Evolutionary conservation across 2,113 vertebrate genomes (phyloP).

Genomic region (Dasypus novemcinctus): DNA sequence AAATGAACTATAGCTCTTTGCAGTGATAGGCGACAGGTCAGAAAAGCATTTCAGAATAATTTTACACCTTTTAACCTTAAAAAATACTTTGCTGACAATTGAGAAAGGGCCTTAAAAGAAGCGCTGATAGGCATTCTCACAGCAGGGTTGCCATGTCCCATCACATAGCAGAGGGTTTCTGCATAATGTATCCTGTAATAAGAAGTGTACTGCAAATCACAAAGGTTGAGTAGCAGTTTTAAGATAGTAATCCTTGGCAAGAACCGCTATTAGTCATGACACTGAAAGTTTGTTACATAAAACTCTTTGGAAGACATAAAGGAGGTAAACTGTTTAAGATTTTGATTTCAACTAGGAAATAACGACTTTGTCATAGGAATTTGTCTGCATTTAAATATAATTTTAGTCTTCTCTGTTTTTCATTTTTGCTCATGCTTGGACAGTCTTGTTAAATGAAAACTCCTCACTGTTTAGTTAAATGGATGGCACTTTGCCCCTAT

Average conservation of each 20-base stretch:
- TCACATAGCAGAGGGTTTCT: conserved; percentile 85
- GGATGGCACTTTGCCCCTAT: conserved; percentile 54
- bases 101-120: conserved; percentile 90
- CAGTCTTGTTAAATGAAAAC: conserved; percentile 59
- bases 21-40: conserved; percentile 90
- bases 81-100: conserved; percentile 92
- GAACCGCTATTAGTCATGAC: conserved; percentile 84
- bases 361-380: conserved; percentile 71
- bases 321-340: conserved; percentile 81
- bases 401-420: conserved; percentile 66
- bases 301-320: conserved; percentile 83
- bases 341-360: conserved; percentile 75
- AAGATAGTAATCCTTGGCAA: conserved; percentile 83
- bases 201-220: conserved; percentile 83
- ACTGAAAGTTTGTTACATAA: conserved; percentile 85
- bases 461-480: conserved; percentile 52
- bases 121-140: conserved; percentile 89
- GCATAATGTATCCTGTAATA: conserved; percentile 89
- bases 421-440: conserved; percentile 73
- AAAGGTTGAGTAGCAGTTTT: conserved; percentile 81
- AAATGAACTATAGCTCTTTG: conserved; percentile 86
- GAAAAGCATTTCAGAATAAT: conserved; percentile 93
- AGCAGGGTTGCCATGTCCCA: conserved; percentile 88
- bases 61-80: conserved; percentile 94
- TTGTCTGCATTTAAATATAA: conserved; percentile 74